Percentiles rank a stretch among this genome's conserved stretches.
Conservation (phyloP, 2,113 vertebrate genomes). For the Leptodactylus fuscus region DNA sequence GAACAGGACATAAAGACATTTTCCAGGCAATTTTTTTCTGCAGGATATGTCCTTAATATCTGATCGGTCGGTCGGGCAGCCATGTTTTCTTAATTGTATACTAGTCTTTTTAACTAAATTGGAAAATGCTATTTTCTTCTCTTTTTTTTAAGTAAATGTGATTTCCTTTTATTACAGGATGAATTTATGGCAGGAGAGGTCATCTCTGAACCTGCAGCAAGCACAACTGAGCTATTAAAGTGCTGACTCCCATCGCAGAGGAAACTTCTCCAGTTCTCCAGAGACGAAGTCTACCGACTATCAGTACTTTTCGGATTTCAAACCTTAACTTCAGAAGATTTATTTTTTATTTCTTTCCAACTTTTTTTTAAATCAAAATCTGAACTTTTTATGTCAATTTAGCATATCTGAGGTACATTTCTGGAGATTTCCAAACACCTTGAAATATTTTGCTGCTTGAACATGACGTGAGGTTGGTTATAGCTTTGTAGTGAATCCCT, state of each 20-base stretch:
- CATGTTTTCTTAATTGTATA: no score
- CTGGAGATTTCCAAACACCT: neutral
- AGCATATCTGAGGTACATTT: neutral
- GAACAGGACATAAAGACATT: no score
- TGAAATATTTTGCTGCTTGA: neutral
- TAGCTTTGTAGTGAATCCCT: neutral
- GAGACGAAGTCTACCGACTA: no score
- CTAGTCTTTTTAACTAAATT: no score
- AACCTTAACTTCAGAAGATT: no score
- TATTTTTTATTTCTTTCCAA: no score
- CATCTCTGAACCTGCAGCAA: conserved; percentile 76
- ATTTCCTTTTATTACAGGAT: conserved; percentile 76
- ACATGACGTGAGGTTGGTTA: neutral
- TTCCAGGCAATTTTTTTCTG: no score
- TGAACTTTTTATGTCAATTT: neutral
- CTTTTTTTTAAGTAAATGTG: neutral
- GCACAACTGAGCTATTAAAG: conserved; percentile 80
- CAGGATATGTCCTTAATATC: no score
- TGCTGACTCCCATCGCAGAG: conserved; percentile 72
- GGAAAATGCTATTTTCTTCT: no score
- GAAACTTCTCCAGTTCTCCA: no score
- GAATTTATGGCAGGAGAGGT: conserved; percentile 88
- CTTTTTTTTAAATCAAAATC: neutral
- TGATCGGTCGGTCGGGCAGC: no score
- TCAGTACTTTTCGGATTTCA: no score